phyloP scores from a whole-genome alignment of 1,140 invertebrate species.

The Popillia japonica region DNA sequence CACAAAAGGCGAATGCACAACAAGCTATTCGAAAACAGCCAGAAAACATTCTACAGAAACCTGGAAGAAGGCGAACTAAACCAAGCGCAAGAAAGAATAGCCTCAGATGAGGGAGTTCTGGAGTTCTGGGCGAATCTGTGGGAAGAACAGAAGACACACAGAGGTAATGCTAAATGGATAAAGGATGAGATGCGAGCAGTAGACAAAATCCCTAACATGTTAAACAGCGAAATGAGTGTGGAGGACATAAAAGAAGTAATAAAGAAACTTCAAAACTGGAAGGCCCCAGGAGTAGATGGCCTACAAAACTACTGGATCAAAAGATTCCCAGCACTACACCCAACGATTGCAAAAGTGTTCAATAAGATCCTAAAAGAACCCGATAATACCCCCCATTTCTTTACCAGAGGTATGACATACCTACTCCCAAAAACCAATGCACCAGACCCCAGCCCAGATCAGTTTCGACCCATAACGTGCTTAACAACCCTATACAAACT shows the following conservation, averaged over 20 bases:
- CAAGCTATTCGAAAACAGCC: background rate
- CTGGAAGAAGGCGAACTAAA: background rate
- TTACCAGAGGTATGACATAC: background rate
- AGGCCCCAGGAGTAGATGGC: background rate
- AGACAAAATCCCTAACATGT: background rate
- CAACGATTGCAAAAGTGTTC: background rate
- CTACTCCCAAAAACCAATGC: background rate
- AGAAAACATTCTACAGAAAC: background rate
- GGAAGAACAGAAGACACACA: background rate
- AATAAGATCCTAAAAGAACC: background rate
- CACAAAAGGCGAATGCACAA: background rate
- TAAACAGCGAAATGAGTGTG: background rate
- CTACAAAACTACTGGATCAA: background rate
- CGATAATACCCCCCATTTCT: background rate
- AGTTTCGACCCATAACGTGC: conserved; percentile 39
- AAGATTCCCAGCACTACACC: background rate
- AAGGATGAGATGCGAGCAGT: background rate
- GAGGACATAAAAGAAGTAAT: background rate
- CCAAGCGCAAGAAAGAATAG: too few species aligned
- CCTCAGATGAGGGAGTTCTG: too few species aligned
- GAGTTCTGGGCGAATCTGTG: background rate
- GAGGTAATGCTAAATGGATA: background rate
- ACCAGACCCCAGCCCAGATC: background rate
- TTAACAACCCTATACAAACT: conserved; percentile 38
- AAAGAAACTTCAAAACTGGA: conserved; percentile 19